Percentiles rank a stretch among this genome's conserved stretches.
Conservation (phyloP, 2,888 invertebrate species). For the Eristalis tenax region DNA sequence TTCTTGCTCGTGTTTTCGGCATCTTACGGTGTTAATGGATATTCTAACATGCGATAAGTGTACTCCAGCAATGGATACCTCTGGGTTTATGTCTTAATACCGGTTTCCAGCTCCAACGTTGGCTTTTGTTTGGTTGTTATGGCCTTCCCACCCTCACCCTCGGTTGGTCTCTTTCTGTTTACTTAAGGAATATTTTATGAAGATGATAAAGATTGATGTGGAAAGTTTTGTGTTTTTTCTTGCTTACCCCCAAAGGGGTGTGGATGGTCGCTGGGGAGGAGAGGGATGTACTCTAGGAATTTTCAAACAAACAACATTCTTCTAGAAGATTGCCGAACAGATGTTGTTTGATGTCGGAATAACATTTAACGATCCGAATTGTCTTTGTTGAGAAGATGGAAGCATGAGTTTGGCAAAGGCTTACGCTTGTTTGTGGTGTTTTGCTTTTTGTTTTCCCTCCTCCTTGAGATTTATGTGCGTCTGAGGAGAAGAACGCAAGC, state of each 20-base stretch:
- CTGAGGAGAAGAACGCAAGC: not conserved
- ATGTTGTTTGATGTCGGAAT: not conserved
- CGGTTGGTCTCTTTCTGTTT: slow-evolving; percentile 2
- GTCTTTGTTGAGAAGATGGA: not conserved
- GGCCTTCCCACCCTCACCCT: not conserved
- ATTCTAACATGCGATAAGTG: slow-evolving; percentile 67
- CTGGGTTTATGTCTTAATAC: slow-evolving; percentile 44
- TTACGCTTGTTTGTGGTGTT: not conserved
- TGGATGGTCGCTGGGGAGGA: no score
- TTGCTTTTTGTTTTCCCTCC: not conserved
- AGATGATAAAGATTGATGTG: slow-evolving; percentile 39
- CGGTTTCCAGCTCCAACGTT: slow-evolving; percentile 2
- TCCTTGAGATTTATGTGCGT: not conserved
- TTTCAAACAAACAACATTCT: not conserved
- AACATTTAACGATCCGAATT: not conserved
- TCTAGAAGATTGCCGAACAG: not conserved
- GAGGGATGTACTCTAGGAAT: not conserved
- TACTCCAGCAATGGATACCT: slow-evolving; percentile 36
- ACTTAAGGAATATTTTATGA: slow-evolving; percentile 17
- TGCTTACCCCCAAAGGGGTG: not conserved
- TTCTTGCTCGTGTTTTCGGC: not conserved
- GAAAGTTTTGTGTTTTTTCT: slow-evolving; percentile 12
- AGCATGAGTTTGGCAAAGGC: not conserved
- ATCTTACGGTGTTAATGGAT: slow-evolving; percentile 62
- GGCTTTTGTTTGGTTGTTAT: slow-evolving; percentile 10